Evolutionary conservation across 2,888 invertebrate species (phyloP).

Genomic region (Dorcus parallelipipedus): DNA sequence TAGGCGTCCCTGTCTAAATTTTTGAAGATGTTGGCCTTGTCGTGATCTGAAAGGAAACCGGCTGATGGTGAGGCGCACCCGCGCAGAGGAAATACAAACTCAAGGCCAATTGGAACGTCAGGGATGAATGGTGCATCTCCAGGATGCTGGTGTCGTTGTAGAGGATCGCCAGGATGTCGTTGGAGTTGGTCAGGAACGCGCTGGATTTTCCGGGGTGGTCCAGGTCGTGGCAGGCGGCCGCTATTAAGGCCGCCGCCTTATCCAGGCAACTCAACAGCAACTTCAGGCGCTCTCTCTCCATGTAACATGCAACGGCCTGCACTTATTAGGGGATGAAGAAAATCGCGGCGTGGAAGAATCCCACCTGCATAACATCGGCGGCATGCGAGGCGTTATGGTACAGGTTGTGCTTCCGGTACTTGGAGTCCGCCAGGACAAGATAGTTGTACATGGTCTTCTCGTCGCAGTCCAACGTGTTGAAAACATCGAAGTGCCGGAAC

Average conservation of each 20-base stretch:
- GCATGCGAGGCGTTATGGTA: slow-evolving; percentile 99
- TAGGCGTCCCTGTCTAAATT: slow-evolving; percentile 86
- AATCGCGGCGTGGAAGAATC: neutral
- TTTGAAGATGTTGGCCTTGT: slow-evolving; percentile 93
- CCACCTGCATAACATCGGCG: slow-evolving; percentile 88
- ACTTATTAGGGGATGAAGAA: too few species aligned
- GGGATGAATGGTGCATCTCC: slow-evolving; percentile 94
- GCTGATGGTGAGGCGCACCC: too few species aligned
- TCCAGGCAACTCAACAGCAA: slow-evolving; percentile 84
- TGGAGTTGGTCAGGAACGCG: slow-evolving; percentile 89
- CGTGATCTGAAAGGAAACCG: slow-evolving; percentile 60
- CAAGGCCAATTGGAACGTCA: slow-evolving; percentile 90
- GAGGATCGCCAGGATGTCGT: slow-evolving; percentile 83
- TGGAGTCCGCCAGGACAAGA: slow-evolving; percentile 86
- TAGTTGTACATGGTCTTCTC: slow-evolving; percentile 85
- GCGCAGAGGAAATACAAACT: slow-evolving; percentile 48
- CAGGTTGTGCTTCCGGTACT: slow-evolving; percentile 85
- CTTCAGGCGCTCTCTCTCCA: slow-evolving; percentile 80
- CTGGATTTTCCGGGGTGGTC: slow-evolving; percentile 96
- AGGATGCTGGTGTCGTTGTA: slow-evolving; percentile 95
- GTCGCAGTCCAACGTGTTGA: slow-evolving; percentile 78
- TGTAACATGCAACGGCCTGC: slow-evolving; percentile 87
- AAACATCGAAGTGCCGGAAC: slow-evolving; percentile 83
- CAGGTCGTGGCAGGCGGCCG: slow-evolving; percentile 93
- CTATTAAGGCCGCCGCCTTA: slow-evolving; percentile 85